phyloP scores from a whole-genome alignment of 2,113 vertebrate genomes.

The Coracopsis vasa region DNA sequence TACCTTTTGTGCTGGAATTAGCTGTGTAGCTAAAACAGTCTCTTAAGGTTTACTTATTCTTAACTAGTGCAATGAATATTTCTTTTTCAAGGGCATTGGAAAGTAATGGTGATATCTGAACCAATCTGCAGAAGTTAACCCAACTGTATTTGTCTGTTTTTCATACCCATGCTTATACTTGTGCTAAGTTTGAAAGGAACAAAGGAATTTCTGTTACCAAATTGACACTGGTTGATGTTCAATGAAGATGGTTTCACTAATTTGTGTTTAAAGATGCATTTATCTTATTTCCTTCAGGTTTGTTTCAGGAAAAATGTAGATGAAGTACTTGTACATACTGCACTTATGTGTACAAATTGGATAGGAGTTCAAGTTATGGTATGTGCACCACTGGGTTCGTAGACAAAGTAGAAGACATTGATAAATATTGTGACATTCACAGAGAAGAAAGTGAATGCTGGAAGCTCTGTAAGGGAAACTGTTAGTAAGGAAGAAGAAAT shows the following conservation, averaged over 20 bases:
- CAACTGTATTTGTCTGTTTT: background rate
- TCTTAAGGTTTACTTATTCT: background rate
- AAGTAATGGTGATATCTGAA: background rate
- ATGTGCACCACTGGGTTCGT: accelerated
- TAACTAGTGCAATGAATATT: background rate
- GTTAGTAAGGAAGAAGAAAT: background rate
- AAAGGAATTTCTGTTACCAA: background rate
- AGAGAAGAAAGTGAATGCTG: background rate
- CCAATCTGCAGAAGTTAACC: background rate
- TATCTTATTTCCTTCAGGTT: background rate
- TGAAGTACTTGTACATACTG: background rate
- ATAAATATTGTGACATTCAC: background rate
- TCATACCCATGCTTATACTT: background rate
- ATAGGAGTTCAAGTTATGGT: background rate
- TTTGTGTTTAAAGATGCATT: background rate
- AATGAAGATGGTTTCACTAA: background rate
- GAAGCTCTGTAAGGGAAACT: background rate
- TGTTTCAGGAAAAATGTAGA: background rate
- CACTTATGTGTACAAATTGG: background rate
- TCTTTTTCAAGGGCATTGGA: background rate
- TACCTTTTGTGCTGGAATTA: background rate
- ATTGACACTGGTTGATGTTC: background rate
- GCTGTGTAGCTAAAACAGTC: background rate
- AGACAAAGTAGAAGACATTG: background rate
- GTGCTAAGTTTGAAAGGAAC: background rate